Evolutionary conservation across 2,888 invertebrate species (phyloP).

Genomic region (Apotomis betuletana): DNA sequence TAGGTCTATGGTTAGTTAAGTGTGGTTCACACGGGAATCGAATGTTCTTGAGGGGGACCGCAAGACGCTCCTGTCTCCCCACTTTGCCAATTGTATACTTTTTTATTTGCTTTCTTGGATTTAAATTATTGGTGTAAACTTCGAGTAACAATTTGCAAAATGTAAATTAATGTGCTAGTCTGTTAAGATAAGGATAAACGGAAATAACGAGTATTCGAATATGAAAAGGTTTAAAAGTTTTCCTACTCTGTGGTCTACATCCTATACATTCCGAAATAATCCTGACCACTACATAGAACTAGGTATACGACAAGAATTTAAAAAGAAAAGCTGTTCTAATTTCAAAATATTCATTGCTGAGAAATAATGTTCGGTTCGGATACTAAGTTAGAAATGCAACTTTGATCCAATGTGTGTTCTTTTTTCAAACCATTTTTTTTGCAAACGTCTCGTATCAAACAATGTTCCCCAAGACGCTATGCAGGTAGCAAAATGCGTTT

Average conservation of each 20-base stretch:
- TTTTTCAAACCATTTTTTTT: slow-evolving; percentile 8
- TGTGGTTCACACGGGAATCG: slow-evolving; percentile 78
- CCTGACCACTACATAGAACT: slow-evolving; percentile 1
- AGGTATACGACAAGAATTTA: background rate
- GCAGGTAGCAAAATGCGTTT: slow-evolving; percentile 80
- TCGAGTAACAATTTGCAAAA: too few relatives aligned
- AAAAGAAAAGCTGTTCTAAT: slow-evolving; percentile 1
- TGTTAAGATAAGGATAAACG: too few relatives aligned
- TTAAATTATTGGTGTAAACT: slow-evolving; percentile 16
- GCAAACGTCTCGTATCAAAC: slow-evolving; percentile 27
- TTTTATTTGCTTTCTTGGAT: slow-evolving; percentile 5
- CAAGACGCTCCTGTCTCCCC: slow-evolving; percentile 54
- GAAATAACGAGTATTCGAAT: too few relatives aligned
- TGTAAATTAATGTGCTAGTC: background rate
- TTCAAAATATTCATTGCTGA: background rate
- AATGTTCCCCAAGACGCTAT: slow-evolving; percentile 50
- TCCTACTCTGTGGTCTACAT: too few relatives aligned
- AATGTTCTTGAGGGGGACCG: slow-evolving; percentile 71
- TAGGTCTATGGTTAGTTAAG: slow-evolving; percentile 52
- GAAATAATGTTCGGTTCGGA: background rate
- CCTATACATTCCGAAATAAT: too few relatives aligned
- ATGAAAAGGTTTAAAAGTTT: too few relatives aligned
- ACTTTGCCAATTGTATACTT: slow-evolving; percentile 35
- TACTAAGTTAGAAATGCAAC: slow-evolving; percentile 5
- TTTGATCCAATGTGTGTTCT: slow-evolving; percentile 3